Evolutionary conservation across 2,113 vertebrate genomes (phyloP).

Genomic region (Amphiprion ocellaris): DNA sequence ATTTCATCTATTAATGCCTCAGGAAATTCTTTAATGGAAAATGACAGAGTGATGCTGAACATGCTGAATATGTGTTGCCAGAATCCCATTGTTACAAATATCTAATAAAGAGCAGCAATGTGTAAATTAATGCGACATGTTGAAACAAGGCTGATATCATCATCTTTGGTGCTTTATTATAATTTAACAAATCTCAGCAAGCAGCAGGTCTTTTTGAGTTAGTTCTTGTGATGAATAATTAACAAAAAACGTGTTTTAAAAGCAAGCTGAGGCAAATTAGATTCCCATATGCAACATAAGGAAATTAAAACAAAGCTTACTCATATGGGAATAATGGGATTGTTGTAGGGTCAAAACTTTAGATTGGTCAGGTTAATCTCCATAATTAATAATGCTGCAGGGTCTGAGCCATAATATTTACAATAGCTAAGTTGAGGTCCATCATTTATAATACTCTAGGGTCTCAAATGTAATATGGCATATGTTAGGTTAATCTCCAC

Average conservation of each 20-base stretch:
- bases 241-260: conserved; percentile 8
- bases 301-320: too few species aligned
- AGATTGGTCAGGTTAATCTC: too few species aligned
- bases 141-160: conserved; percentile 15
- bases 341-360: too few species aligned
- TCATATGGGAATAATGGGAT: too few species aligned
- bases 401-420: too few species aligned
- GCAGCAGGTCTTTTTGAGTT: not conserved
- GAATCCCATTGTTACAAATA: conserved; percentile 13
- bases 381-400: too few species aligned
- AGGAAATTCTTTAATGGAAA: conserved; percentile 51
- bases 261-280: not conserved
- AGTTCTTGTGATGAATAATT: conserved; percentile 4
- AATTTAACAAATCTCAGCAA: conserved; percentile 28
- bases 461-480: too few species aligned
- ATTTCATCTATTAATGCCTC: conserved; percentile 64
- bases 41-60: conserved; percentile 31
- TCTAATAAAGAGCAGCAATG: conserved; percentile 30
- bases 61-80: conserved; percentile 19
- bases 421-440: too few species aligned
- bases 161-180: conserved; percentile 4
- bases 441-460: too few species aligned
- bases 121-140: not conserved
- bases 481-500: too few species aligned
- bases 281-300: not conserved